These are phyloP conservation scores for Campylomormyrus numenius DNA, from an alignment of 2,113 vertebrate genomes.

Conservation along the genomic window DNA sequence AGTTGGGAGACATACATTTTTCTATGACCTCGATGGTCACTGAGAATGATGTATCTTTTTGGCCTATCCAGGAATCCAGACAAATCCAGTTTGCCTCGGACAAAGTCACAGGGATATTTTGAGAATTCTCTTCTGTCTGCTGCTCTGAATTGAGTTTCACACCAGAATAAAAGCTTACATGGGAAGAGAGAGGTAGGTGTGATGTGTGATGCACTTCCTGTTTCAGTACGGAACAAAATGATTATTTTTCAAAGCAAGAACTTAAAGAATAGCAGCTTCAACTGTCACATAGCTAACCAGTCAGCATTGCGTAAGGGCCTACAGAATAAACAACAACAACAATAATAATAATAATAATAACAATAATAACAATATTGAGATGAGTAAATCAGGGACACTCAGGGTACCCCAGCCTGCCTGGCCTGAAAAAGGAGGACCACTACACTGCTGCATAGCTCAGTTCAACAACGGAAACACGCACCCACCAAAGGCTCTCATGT, in stretches of 20 bases:
- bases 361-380: not conserved
- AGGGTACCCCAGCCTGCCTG: not conserved
- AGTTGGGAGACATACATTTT: not conserved
- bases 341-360: not conserved
- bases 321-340: not conserved
- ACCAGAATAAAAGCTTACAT: not conserved
- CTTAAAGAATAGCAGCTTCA: not conserved
- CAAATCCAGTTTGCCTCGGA: not conserved
- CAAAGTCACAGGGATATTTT: not conserved
- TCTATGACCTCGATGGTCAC: not conserved
- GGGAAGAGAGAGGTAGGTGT: not conserved
- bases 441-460: not conserved
- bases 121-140: not conserved
- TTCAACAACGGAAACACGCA: not conserved
- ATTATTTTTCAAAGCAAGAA: not conserved
- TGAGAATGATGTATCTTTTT: not conserved
- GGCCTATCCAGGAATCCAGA: not conserved
- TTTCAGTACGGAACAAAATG: not conserved
- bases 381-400: not conserved
- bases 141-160: not conserved
- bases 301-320: not conserved
- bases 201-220: not conserved
- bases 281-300: not conserved
- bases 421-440: not conserved
- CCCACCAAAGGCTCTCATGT: not conserved